Evolutionary conservation across 2,888 invertebrate genomes (phyloP).

Genomic region (Drosophila diplacantha): DNA sequence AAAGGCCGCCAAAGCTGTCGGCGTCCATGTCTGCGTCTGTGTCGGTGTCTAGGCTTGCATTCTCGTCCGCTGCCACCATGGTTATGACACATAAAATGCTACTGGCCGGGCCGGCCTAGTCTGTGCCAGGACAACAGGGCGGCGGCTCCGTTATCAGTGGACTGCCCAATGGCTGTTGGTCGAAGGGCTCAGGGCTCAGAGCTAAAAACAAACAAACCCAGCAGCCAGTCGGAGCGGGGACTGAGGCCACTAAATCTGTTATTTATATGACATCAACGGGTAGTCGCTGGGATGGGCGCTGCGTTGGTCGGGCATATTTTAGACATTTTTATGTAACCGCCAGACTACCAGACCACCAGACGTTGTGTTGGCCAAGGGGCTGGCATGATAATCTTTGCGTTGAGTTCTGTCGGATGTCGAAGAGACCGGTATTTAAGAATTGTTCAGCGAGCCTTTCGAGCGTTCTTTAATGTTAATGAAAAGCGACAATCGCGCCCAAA

Average conservation of each 20-base stretch:
- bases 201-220: constrained; percentile 59
- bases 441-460: background rate
- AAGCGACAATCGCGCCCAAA: background rate
- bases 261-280: constrained; percentile 65
- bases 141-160: constrained; percentile 34
- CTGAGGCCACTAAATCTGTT: constrained; percentile 66
- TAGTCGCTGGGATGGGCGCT: constrained; percentile 38
- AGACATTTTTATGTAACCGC: constrained; percentile 24
- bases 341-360: background rate
- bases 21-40: constrained; percentile 1
- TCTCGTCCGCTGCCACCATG: constrained; percentile 18
- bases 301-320: constrained; percentile 45
- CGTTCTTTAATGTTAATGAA: background rate
- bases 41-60: constrained; percentile 2
- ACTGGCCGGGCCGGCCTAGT: constrained; percentile 33
- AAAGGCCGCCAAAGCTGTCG: constrained; percentile 50
- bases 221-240: constrained; percentile 24
- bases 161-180: constrained; percentile 8
- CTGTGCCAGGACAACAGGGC: constrained; percentile 41
- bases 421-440: background rate
- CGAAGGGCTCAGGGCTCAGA: constrained; percentile 37
- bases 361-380: constrained; percentile 1
- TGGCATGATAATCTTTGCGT: constrained; percentile 1
- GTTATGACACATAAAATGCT: constrained; percentile 63
- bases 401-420: background rate